Evolutionary conservation across 2,797 vertebrate genomes (phyloP), one percentile per base, ranked within the genome.

Genomic region (Cyprinella venusta): DNA sequence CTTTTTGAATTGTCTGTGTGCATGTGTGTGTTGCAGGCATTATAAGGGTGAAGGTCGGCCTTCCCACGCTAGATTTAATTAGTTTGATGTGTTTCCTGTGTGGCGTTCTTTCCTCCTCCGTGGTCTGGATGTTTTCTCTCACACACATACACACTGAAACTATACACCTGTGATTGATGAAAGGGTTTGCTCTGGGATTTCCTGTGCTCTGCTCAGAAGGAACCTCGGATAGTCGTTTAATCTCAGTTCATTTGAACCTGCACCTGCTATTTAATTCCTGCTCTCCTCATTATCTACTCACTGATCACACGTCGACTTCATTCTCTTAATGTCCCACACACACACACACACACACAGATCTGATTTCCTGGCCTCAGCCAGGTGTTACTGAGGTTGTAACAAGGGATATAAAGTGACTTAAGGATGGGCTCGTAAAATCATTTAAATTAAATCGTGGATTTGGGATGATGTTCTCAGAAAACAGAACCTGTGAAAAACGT

Each of bases 111-210:
- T 61, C 50, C 61, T 84, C 83, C 50, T 61, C 40, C 4, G 2
- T 59, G 16, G 48, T 50, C 48, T 50, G 13, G 13, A 48, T 15
- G 45, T 18, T 54, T 13, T 26, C 38, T 26, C 56, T 3, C 75
- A n/a, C 50, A 1, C 38, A 0, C 18, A 21, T 54, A 42, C 36
- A 50, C 56, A 61, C 64, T 77, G 48, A 78, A 64, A 78, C 40
- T 24, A 18, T 40, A 79, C 52, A 79, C 67, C 84, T 79, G 76
- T 61, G 59, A 79, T 78, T 59, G 69, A 54, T 54, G 40, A 67
- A 52, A 64, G 33, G 21, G 40, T 63, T 16, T 52, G 15, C 8
- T 82, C 77, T 69, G 33, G 50, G 79, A 79, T 67, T 69, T 87
- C 83, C 80, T 84, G 50, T 78, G 54, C n/a, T 19, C 21, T 12